phyloP scores from a whole-genome alignment of 2,888 invertebrate species.

The Sesamia inferens region DNA sequence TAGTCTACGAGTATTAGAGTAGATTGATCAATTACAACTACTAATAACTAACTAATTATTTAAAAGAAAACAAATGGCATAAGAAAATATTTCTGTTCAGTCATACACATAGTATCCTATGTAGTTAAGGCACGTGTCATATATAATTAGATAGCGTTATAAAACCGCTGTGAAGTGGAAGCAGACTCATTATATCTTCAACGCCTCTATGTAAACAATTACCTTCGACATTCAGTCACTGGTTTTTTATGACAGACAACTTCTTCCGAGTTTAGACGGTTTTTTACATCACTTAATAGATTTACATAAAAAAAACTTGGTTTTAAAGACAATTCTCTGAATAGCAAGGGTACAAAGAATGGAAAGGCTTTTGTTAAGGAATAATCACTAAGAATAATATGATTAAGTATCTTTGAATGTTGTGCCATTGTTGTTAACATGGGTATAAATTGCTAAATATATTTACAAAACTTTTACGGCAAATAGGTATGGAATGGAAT shows the following conservation, averaged over 20 bases:
- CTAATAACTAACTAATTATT: no score
- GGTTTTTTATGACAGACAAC: slow-evolving; percentile 21
- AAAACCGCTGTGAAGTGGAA: slow-evolving; percentile 11
- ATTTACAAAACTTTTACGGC: background rate
- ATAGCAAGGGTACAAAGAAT: slow-evolving; percentile 3
- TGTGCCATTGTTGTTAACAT: background rate
- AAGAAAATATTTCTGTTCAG: background rate
- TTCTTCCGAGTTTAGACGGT: slow-evolving; percentile 27
- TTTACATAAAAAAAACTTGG: slow-evolving; percentile 21
- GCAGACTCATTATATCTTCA: background rate
- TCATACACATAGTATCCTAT: background rate
- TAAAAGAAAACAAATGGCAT: no score
- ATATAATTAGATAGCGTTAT: background rate
- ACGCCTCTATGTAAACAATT: slow-evolving; percentile 28
- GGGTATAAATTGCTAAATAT: background rate
- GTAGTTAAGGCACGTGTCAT: slow-evolving; percentile 12
- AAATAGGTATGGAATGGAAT: background rate
- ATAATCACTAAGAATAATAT: slow-evolving; percentile 5
- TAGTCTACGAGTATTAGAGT: no score
- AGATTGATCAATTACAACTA: no score
- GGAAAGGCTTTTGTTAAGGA: slow-evolving; percentile 7
- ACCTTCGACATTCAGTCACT: slow-evolving; percentile 11
- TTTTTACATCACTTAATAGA: slow-evolving; percentile 11
- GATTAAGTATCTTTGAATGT: background rate
- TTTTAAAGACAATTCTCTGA: slow-evolving; percentile 10